Base-by-base conservation (phyloP, 2,888 invertebrate genomes). In the Rosalia funebris region DNA sequence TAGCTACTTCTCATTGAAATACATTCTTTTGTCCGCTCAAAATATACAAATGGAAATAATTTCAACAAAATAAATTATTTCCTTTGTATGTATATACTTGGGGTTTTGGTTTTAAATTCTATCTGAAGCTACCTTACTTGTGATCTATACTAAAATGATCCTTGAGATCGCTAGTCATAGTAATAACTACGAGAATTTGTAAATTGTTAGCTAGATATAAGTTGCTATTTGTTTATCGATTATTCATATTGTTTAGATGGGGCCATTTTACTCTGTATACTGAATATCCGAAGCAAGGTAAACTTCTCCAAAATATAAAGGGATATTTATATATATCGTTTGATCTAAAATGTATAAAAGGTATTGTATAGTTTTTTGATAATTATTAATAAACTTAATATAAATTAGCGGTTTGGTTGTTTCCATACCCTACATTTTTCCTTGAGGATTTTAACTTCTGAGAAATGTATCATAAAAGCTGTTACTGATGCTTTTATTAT, bases 301-400 rank as follows among this genome's bases (percentile, higher is more conserved):
- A 62, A 31, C 17, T 41, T 42, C 32, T 41, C 31, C 15, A 52
- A 52, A 41, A 31, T 41, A 42, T 58, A 57, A 57, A 60, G 48
- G 52, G 47, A 57, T 59, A 56, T 60, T 65, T 62, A 60, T 50
- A 53, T 60, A 67, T 61, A 60, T 65, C 63, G 62, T 69, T 69
- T 63, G 57, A 56, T 60, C 57, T 57, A 48, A 56, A 63, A 37
- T 69, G 68, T 68, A 69, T 53, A 53, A 42, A 69, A 46, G 64
- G 64, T 62, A 63, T 64, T 71, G 69, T 70, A 71, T 71, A 71
- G 71, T 68, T 71, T 71, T 71, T 71, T 69, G 66, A 71, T 71
- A 71, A 69, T 71, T 63, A 71, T 70, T 68, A 62, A 71, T 53
- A 66, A 64, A 48, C 62, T 59, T 64, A 60, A 66, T 62, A 63